Conservation (phyloP, 2,888 invertebrate genomes). For the Scelioninae gen. 2 region DNA sequence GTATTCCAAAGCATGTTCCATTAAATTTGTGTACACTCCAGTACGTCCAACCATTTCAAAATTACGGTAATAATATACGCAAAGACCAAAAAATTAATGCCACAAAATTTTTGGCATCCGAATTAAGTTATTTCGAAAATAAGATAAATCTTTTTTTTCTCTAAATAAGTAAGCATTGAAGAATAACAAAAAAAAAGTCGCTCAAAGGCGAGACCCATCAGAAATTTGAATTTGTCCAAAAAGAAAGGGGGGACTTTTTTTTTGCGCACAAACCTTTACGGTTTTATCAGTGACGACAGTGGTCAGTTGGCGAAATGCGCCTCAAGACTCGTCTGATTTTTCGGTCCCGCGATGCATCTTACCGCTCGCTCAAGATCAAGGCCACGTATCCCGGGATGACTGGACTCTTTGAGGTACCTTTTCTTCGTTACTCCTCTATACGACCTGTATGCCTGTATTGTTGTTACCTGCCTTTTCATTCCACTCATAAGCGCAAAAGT, state of each 20-base stretch:
- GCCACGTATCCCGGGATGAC: slow-evolving; percentile 72
- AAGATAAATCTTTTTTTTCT: no score
- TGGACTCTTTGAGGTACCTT: slow-evolving; percentile 72
- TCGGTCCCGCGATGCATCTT: slow-evolving; percentile 68
- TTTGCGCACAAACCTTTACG: slow-evolving; percentile 19
- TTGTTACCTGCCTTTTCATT: slow-evolving; percentile 60
- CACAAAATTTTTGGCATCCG: no score
- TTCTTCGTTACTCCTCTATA: slow-evolving; percentile 54
- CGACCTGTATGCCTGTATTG: slow-evolving; percentile 53
- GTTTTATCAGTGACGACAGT: slow-evolving; percentile 50
- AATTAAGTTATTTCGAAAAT: no score
- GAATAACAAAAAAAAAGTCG: no score
- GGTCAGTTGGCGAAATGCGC: slow-evolving; percentile 63
- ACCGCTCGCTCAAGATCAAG: slow-evolving; percentile 73
- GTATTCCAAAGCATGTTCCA: no score
- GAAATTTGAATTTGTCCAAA: slow-evolving; percentile 3
- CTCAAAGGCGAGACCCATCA: no score
- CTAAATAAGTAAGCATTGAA: no score
- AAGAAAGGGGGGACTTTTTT: not conserved
- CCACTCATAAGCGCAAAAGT: slow-evolving; percentile 56
- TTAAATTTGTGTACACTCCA: no score
- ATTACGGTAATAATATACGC: no score
- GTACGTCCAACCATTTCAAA: no score
- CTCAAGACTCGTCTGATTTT: slow-evolving; percentile 68
- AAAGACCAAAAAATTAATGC: no score